Percentiles rank a stretch among this genome's conserved stretches.
Conservation (phyloP, 2,888 invertebrate species). For the Eilema sororculum region DNA sequence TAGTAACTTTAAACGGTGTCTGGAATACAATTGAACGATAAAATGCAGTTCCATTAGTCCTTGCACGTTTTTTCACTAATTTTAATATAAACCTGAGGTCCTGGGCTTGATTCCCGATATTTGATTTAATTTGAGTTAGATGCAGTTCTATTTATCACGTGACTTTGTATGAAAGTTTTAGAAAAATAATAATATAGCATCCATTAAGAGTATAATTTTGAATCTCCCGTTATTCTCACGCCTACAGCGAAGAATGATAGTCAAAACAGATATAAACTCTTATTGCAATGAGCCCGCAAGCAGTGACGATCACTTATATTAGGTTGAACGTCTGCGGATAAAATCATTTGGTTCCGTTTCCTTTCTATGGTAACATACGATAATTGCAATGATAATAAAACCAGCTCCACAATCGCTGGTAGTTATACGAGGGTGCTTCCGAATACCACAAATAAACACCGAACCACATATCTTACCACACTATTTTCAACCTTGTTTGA, state of each 20-base stretch:
- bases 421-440: conserved; percentile 53
- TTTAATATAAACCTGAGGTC: no score
- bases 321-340: not conserved
- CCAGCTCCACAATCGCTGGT: conserved; percentile 41
- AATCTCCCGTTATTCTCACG: not conserved
- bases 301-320: not conserved
- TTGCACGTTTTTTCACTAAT: no score
- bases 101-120: no score
- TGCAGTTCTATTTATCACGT: no score
- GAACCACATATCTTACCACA: conserved; percentile 16
- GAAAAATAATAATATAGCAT: no score
- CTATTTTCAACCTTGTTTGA: conserved; percentile 27
- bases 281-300: not conserved
- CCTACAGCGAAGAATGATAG: not conserved
- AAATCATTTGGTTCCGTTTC: conserved; percentile 11
- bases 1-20: no score
- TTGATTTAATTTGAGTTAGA: no score
- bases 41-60: no score
- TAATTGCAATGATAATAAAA: conserved; percentile 48
- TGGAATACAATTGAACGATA: no score
- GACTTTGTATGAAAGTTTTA: no score
- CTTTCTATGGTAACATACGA: conserved; percentile 35
- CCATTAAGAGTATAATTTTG: no score
- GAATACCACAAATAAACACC: conserved; percentile 50
- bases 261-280: not conserved